A percentile compares a stretch with the other conserved stretches of the same genome.
Conservation (phyloP, 2,888 invertebrate species). For the Mythimna loreyi region DNA sequence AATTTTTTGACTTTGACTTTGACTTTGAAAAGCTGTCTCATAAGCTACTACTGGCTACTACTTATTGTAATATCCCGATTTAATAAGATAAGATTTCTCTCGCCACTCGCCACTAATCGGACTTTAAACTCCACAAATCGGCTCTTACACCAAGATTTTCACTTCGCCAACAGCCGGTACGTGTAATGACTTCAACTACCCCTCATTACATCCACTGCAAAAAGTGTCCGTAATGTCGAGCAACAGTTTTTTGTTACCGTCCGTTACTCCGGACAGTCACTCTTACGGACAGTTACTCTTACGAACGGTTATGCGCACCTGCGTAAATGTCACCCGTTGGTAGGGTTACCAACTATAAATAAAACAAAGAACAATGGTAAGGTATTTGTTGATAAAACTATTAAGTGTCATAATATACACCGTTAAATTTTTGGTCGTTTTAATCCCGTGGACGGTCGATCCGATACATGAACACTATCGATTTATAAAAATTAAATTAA, state of each 20-base stretch:
- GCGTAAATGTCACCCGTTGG: conserved; percentile 53
- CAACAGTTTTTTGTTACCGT: conserved; percentile 32
- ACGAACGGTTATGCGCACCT: conserved; percentile 52
- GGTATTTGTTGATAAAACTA: no score
- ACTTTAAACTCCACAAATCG: conserved; percentile 8
- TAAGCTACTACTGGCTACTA: no score
- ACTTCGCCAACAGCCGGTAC: background rate
- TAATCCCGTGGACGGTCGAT: no score
- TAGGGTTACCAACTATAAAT: no score
- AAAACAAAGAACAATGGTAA: no score
- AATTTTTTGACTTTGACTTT: no score
- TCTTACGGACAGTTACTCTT: conserved; percentile 24
- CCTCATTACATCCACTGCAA: conserved; percentile 15
- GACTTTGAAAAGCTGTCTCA: no score
- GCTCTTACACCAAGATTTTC: conserved; percentile 22
- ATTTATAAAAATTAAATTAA: no score
- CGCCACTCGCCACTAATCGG: conserved; percentile 16
- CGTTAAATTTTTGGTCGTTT: no score
- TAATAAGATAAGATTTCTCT: background rate
- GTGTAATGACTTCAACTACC: conserved; percentile 9
- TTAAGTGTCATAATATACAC: no score
- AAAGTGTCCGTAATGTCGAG: conserved; percentile 21
- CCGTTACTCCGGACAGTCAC: conserved; percentile 34
- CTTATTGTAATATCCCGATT: no score
- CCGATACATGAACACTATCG: no score